Conservation (phyloP, 35 echinoderm and acorn worm genomes). For the Lytechinus variegatus region DNA sequence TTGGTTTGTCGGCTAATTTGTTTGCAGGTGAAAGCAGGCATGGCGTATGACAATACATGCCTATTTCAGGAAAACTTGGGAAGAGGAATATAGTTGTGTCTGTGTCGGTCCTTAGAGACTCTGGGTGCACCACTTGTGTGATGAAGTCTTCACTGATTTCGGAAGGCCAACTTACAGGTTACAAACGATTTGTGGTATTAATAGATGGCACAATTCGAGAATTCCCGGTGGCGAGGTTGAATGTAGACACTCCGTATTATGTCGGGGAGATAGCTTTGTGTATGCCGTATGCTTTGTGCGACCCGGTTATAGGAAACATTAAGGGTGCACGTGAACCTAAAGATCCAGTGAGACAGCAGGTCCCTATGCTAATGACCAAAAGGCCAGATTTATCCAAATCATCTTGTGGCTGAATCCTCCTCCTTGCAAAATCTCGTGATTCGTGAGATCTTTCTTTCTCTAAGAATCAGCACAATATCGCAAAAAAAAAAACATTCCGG, state of each 20-base stretch:
- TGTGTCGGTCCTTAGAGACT: constrained; percentile 58
- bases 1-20: no score
- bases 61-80: neutral
- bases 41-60: neutral
- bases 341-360: no score
- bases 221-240: neutral
- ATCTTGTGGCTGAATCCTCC: no score
- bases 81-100: neutral
- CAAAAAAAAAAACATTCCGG: no score
- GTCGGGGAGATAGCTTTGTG: constrained; percentile 53
- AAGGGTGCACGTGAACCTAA: constrained; percentile 26
- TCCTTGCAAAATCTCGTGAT: no score
- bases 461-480: no score
- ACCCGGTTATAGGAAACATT: neutral
- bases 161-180: constrained; percentile 55
- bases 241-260: constrained; percentile 65
- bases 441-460: no score
- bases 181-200: constrained; percentile 10
- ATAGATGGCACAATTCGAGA: constrained; percentile 58
- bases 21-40: no score
- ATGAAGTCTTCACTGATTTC: constrained; percentile 43
- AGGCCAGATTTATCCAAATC: no score
- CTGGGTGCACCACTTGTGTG: constrained; percentile 65
- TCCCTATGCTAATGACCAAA: no score
- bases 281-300: constrained; percentile 32